Evolutionary conservation across 2,113 vertebrate genomes (phyloP), one percentile per base, ranked within the genome.

Genomic region (Paracanthobrama guichenoti): DNA sequence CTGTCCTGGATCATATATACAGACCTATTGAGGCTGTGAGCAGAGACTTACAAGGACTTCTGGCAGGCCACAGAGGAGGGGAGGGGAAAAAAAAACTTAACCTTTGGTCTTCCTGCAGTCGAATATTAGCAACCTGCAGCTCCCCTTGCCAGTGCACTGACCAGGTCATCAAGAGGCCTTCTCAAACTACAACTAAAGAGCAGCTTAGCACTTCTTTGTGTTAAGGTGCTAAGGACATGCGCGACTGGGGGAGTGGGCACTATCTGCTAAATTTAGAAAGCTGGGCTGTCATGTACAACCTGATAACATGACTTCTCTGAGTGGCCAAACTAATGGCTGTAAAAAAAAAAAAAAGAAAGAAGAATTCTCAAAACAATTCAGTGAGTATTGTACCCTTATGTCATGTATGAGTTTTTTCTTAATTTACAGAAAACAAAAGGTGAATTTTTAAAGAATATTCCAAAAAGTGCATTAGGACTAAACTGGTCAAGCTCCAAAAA

Each of bases 1-100:
- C 88, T 92, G 91, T 93, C 93, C 91, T 94, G 94, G 95, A 93
- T 91, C 2, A 85, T 89, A 85, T 89, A 90, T 94, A 95, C 95
- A 94, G 85, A 93, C 89, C 60, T 92, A 78, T 88, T 91, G 87
- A 89, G 87, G 91, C 91, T 88, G 88, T 72, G 84, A 91, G 91
- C 79, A 18, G 69, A 81, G 50, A 16, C n/a, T 88, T 55, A 89
- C 78, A 69, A 88, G 90, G 91, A 90, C 91, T 35, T 75, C 87
- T 91, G 90, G 90, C 92, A 88, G 88, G 71, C 90, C 88, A 91
- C 90, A 90, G 57, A 83, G 87, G 60, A 84, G 72, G 66, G 90
- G 67, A 84, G 73, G 46, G 90, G 86, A 84, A 89, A 39, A 11
- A 84, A 89, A 39, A 11, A 86, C 46, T 28, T 26, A 59, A 18